A percentile compares a stretch with the other conserved stretches of the same genome.
phyloP scores from a whole-genome alignment of 1,140 invertebrate species.

The Drosophila ambigua region DNA sequence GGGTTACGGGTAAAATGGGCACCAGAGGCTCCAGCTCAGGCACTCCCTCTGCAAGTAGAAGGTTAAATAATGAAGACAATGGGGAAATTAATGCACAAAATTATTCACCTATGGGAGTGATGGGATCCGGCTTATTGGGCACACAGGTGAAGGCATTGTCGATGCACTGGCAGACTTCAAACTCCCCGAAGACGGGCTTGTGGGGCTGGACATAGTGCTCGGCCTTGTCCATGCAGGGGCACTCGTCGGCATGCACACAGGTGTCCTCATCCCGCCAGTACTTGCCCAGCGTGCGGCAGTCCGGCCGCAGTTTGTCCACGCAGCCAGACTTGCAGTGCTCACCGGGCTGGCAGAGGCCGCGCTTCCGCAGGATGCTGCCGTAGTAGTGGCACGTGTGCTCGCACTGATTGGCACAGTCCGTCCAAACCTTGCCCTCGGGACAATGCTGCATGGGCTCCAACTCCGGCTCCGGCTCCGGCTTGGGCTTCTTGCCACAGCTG shows the following conservation, averaged over 20 bases:
- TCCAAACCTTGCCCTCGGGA: slow-evolving; percentile 84
- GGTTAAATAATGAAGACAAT: too few relatives aligned
- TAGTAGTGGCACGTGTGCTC: slow-evolving; percentile 86
- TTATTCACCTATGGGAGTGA: slow-evolving; percentile 8
- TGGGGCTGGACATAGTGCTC: slow-evolving; percentile 85
- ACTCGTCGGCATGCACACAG: slow-evolving; percentile 89
- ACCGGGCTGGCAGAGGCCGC: slow-evolving; percentile 68
- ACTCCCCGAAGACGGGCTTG: slow-evolving; percentile 63
- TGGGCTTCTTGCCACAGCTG: slow-evolving; percentile 84
- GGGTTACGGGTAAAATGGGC: slow-evolving; percentile 83
- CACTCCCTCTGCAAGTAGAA: slow-evolving; percentile 13
- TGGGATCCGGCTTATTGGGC: slow-evolving; percentile 83
- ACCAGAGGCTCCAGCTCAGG: slow-evolving; percentile 9
- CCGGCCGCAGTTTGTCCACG: slow-evolving; percentile 75
- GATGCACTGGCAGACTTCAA: slow-evolving; percentile 89
- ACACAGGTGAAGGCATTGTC: slow-evolving; percentile 89
- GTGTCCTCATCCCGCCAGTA: slow-evolving; percentile 88
- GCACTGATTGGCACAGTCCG: slow-evolving; percentile 87
- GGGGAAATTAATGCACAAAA: too few relatives aligned
- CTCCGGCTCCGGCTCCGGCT: slow-evolving; percentile 27
- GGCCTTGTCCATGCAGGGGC: slow-evolving; percentile 87
- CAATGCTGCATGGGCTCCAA: slow-evolving; percentile 48
- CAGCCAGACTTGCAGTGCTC: slow-evolving; percentile 81
- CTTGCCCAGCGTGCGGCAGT: slow-evolving; percentile 54
- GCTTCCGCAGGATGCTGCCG: slow-evolving; percentile 64